Evolutionary conservation across 2,797 vertebrate genomes (phyloP).

Genomic region (Chelonia mydas): DNA sequence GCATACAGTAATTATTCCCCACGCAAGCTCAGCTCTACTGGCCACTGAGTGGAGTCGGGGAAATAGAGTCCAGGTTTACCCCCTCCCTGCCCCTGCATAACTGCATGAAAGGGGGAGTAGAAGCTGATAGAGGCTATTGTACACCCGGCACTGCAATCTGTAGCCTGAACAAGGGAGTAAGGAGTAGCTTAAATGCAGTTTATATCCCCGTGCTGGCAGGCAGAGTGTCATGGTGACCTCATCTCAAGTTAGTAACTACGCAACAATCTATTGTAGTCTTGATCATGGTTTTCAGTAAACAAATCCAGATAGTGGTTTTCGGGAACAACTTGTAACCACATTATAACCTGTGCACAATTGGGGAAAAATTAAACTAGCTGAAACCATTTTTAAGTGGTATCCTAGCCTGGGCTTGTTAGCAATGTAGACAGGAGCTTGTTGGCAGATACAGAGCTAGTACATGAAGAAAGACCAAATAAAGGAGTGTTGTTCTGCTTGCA

Average conservation of each 20-base stretch:
- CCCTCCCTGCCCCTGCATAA: background rate
- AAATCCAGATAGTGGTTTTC: conserved; percentile 9
- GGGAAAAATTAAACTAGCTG: background rate
- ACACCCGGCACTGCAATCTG: background rate
- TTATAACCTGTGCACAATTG: background rate
- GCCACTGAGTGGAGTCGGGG: background rate
- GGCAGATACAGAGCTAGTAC: conserved; percentile 31
- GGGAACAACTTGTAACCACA: conserved; percentile 33
- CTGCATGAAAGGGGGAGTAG: background rate
- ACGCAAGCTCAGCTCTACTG: background rate
- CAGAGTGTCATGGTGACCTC: background rate
- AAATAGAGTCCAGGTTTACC: background rate
- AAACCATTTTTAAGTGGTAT: conserved; percentile 32
- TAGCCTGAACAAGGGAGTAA: background rate
- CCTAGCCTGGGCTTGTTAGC: background rate
- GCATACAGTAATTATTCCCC: background rate
- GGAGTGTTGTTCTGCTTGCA: conserved; percentile 10
- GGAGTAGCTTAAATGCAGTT: background rate
- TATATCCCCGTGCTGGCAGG: background rate
- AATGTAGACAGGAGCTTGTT: background rate
- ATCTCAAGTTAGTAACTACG: background rate
- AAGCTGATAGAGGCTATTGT: background rate
- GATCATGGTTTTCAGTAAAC: background rate
- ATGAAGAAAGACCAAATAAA: background rate
- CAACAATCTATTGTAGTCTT: background rate